A percentile compares a stretch with the other conserved stretches of the same genome.
phyloP scores from a whole-genome alignment of 2,113 vertebrate genomes.

The Callipepla californica region DNA sequence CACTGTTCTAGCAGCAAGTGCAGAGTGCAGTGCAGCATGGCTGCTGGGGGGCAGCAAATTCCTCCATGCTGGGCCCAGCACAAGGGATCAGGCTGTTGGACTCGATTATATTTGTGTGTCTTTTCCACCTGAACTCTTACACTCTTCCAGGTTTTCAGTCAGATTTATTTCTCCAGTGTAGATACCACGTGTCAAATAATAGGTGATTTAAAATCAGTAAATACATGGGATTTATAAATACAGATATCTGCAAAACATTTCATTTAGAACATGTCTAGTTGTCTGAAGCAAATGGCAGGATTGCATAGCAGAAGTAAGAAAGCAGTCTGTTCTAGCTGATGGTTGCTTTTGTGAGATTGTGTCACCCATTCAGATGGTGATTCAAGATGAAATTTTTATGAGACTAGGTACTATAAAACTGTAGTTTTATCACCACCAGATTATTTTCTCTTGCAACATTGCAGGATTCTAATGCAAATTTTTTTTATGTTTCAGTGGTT shows the following conservation, averaged over 20 bases:
- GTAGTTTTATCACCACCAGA: not conserved
- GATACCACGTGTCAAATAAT: rapidly evolving
- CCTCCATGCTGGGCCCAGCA: not conserved
- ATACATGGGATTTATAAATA: not conserved
- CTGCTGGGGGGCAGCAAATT: not conserved
- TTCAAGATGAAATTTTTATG: not conserved
- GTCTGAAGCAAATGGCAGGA: not conserved
- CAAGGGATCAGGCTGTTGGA: not conserved
- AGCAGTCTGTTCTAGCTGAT: not conserved
- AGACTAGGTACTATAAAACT: not conserved
- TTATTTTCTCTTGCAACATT: not conserved
- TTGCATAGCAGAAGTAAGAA: not conserved
- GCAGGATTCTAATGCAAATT: not conserved
- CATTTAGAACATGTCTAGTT: not conserved
- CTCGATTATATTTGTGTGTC: not conserved
- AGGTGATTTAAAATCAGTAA: not conserved
- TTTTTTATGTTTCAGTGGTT: conserved; percentile 86
- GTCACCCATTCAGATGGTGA: not conserved
- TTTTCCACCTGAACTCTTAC: not conserved
- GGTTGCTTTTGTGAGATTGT: not conserved
- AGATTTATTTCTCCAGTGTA: not conserved
- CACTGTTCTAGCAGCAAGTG: not conserved
- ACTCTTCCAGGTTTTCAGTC: not conserved
- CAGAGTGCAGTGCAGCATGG: not conserved
- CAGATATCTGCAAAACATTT: not conserved